phyloP scores from a whole-genome alignment of 2,888 invertebrate species.

The Xylota segnis region DNA sequence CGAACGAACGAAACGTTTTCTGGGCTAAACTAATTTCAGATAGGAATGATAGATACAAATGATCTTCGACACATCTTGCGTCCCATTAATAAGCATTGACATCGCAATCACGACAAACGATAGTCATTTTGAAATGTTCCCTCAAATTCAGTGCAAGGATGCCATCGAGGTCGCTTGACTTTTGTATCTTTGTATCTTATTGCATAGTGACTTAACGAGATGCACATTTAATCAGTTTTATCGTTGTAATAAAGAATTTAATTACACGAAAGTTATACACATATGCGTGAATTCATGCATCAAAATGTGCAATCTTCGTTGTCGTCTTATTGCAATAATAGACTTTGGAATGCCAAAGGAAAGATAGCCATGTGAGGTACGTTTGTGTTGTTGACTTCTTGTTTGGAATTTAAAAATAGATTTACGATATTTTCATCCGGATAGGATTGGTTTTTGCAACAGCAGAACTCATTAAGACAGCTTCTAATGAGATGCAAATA shows the following conservation, averaged over 20 bases:
- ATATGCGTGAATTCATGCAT: slow-evolving; percentile 11
- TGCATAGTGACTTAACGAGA: slow-evolving; percentile 31
- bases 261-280: slow-evolving; percentile 36
- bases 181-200: slow-evolving; percentile 1
- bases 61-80: slow-evolving; percentile 43
- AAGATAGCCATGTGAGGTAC: slow-evolving; percentile 42
- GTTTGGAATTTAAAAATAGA: slow-evolving; percentile 60
- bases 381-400: slow-evolving; percentile 12
- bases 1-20: slow-evolving; percentile 38
- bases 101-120: slow-evolving; percentile 18
- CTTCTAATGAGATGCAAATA: slow-evolving; percentile 59
- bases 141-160: slow-evolving; percentile 56
- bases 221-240: slow-evolving; percentile 47
- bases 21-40: slow-evolving; percentile 46
- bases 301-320: slow-evolving; percentile 21
- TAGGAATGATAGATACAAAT: slow-evolving; percentile 55
- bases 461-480: slow-evolving; percentile 39
- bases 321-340: slow-evolving; percentile 34
- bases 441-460: slow-evolving; percentile 38
- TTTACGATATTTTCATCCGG: slow-evolving; percentile 57
- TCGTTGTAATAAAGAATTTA: slow-evolving; percentile 54
- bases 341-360: slow-evolving; percentile 50
- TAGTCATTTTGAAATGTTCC: slow-evolving; percentile 7
- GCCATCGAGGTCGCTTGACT: slow-evolving; percentile 19
- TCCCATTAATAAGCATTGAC: slow-evolving; percentile 59